Evolutionary conservation across 2,888 invertebrate genomes (phyloP), one percentile per base, ranked within the genome.

Genomic region (Polydrusus cervinus): DNA sequence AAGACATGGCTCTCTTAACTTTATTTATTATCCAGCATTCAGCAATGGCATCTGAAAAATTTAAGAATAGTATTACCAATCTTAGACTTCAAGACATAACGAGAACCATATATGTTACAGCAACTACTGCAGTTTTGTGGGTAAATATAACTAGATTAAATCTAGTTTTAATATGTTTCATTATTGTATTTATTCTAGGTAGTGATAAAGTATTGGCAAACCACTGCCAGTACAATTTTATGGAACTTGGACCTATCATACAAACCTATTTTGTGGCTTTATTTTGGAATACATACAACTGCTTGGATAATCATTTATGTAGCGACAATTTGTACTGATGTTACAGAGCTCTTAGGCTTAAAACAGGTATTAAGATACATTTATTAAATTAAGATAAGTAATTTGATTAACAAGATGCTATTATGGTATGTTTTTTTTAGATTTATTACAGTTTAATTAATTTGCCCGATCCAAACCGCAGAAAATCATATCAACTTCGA

Each of bases 261-360:
- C 14, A 88, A 86, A 76, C 83, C 85, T 9, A 78, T 89, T 0
- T 90, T 89, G 89, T 88, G 89, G 84, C 74, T 87, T 0, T 90
- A 90, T 81, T 82, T 87, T 8, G 79, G 86, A 7, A 80, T 89
- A 14, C 92, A 92, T 81, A 79, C 84, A 0, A 78, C 89, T 38
- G 88, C 89, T 11, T 92, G 92, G 92, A 82, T 87, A 25, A 82
- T 91, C 5, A 90, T 92, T 75, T 91, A 90, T 80, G 88, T 90
- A 20, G 92, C 91, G 9, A 89, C 90, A 79, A 85, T 91, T 55
- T 90, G 91, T 81, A 90, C 91, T 89, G 92, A 92, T 82, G 86
- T 91, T 20, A 88, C 89, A 0, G 92, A 92, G 81, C 83, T 92
- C 3, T 80, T 90, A 30, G 92, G 92, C 3, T 83, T 92, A 6